Percentiles rank a stretch among this genome's conserved stretches.
These are phyloP conservation scores for Cheilinus undulatus DNA, from an alignment of 2,113 vertebrate genomes.

Conservation along the genomic window DNA sequence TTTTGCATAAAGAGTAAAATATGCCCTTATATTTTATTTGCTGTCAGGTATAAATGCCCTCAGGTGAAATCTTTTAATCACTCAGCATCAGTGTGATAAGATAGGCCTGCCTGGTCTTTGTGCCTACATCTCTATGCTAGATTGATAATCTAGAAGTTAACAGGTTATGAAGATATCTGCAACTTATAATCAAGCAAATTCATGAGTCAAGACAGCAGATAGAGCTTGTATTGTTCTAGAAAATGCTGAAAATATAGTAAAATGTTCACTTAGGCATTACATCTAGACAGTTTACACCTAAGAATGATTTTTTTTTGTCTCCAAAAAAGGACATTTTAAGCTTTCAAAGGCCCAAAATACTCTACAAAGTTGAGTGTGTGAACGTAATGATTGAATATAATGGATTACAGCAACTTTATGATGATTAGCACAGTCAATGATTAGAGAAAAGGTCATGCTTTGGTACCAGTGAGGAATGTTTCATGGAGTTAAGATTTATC, in stretches of 20 bases:
- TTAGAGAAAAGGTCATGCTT: not conserved
- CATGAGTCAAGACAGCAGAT: not conserved
- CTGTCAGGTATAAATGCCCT: conserved; percentile 3
- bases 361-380: not conserved
- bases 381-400: not conserved
- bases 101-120: not conserved
- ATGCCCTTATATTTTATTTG: not conserved
- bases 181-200: conserved; percentile 24
- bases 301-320: not conserved
- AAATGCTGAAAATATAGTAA: not conserved
- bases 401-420: not conserved
- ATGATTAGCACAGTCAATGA: conserved; percentile 9
- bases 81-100: conserved; percentile 56
- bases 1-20: not conserved
- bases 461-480: not conserved
- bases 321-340: not conserved
- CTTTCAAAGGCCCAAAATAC: not conserved
- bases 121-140: conserved; percentile 6
- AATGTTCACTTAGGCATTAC: too few species aligned
- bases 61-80: not conserved
- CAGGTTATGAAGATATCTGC: conserved; percentile 44
- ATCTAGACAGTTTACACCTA: not conserved
- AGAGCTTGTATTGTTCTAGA: not conserved
- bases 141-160: conserved; percentile 46
- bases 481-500: conserved; percentile 3